These are phyloP conservation scores for Watsonalla binaria DNA, from an alignment of 2,888 invertebrate species.

Conservation along the genomic window DNA sequence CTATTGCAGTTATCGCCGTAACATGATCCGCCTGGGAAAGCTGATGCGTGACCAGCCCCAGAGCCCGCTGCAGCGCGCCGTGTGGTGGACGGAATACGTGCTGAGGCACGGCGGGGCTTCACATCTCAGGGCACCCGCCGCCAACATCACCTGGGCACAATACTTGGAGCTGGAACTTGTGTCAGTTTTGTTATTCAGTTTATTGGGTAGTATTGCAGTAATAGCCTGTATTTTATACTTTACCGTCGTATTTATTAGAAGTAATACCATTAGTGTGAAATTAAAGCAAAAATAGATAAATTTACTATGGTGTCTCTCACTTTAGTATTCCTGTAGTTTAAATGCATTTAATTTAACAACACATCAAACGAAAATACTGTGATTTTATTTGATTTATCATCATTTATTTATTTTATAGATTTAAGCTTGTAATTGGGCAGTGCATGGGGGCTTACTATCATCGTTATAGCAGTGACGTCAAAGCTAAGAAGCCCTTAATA, in stretches of 20 bases:
- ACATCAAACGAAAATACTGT: neutral
- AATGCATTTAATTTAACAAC: no score
- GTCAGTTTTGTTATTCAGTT: neutral
- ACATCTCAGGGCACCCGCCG: slow-evolving; percentile 26
- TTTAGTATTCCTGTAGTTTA: no score
- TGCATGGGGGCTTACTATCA: no score
- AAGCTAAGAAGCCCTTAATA: no score
- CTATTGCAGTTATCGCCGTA: slow-evolving; percentile 27
- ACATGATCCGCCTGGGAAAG: slow-evolving; percentile 16
- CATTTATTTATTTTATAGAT: neutral
- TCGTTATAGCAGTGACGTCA: no score
- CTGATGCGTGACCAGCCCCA: slow-evolving; percentile 24
- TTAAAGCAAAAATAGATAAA: neutral
- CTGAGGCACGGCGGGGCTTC: slow-evolving; percentile 23
- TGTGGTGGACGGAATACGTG: slow-evolving; percentile 41
- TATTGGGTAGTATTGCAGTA: neutral
- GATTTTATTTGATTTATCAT: neutral
- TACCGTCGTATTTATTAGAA: neutral
- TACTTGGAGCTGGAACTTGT: slow-evolving; percentile 25
- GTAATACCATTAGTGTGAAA: neutral
- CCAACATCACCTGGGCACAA: slow-evolving; percentile 20
- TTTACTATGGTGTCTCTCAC: no score
- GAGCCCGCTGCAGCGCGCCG: slow-evolving; percentile 26
- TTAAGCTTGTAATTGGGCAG: neutral
- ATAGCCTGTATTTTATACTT: neutral